Conservation (phyloP, 2,797 vertebrate genomes). For the Oryzias sinensis region DNA sequence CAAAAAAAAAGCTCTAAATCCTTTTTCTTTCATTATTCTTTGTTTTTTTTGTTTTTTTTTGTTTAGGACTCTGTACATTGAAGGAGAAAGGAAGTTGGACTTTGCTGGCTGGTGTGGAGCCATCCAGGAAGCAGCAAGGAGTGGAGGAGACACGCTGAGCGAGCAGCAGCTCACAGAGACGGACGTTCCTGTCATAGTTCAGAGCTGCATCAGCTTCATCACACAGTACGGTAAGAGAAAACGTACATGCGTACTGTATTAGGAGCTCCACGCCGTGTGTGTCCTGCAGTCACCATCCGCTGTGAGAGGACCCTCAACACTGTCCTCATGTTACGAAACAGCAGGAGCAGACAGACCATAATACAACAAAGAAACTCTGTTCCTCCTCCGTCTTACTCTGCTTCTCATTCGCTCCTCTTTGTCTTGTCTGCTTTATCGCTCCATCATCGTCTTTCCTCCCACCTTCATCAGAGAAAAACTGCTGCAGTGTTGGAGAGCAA, state of each 20-base stretch:
- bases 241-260: not conserved
- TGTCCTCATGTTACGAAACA: slow-evolving; percentile 39
- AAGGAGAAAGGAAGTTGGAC: slow-evolving; percentile 88
- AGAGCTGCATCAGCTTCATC: slow-evolving; percentile 91
- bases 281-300: not conserved
- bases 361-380: slow-evolving; percentile 48
- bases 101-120: slow-evolving; percentile 86
- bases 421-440: slow-evolving; percentile 9
- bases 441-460: slow-evolving; percentile 14
- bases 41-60: not conserved
- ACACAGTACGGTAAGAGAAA: slow-evolving; percentile 84
- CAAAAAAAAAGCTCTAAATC: not conserved
- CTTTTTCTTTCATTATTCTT: not conserved
- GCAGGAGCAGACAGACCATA: slow-evolving; percentile 24
- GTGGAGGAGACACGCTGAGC: slow-evolving; percentile 85
- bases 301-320: slow-evolving; percentile 7
- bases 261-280: not conserved
- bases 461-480: slow-evolving; percentile 9
- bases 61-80: slow-evolving; percentile 88
- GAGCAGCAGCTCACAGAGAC: slow-evolving; percentile 93
- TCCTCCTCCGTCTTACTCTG: slow-evolving; percentile 28
- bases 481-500: not conserved
- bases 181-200: slow-evolving; percentile 88
- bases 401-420: slow-evolving; percentile 16
- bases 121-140: slow-evolving; percentile 87